Conservation (phyloP, 2,888 invertebrate genomes). For the Dermolepida albohirtum region DNA sequence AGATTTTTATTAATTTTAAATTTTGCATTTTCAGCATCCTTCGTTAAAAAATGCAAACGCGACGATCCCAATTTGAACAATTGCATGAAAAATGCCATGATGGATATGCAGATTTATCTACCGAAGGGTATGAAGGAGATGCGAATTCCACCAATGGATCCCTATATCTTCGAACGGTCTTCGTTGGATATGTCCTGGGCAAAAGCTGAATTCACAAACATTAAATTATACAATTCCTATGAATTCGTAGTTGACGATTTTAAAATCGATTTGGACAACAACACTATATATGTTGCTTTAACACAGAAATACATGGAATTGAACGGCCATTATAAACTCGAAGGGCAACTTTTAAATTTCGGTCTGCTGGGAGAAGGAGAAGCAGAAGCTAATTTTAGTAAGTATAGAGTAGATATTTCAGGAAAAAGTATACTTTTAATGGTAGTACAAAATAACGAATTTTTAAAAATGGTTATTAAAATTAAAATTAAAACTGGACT, state of each 20-base stretch:
- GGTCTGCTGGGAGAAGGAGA: slow-evolving; percentile 64
- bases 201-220: slow-evolving; percentile 6
- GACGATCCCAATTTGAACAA: slow-evolving; percentile 64
- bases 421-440: too few species aligned
- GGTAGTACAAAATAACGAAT: too few species aligned
- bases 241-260: slow-evolving; percentile 59
- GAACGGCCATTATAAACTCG: slow-evolving; percentile 61
- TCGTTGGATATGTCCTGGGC: slow-evolving; percentile 53
- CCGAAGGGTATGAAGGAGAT: slow-evolving; percentile 63
- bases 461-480: too few species aligned
- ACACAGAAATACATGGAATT: slow-evolving; percentile 59
- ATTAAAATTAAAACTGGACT: too few species aligned
- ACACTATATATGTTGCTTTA: slow-evolving; percentile 58
- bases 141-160: slow-evolving; percentile 64
- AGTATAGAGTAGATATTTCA: too few species aligned
- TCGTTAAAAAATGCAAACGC: slow-evolving; percentile 63
- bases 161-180: slow-evolving; percentile 62
- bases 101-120: slow-evolving; percentile 61
- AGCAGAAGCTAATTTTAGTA: slow-evolving; percentile 66
- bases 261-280: slow-evolving; percentile 61
- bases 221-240: slow-evolving; percentile 66
- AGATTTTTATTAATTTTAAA: too few species aligned
- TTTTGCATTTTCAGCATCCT: slow-evolving; percentile 57
- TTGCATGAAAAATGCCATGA: slow-evolving; percentile 63
- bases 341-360: slow-evolving; percentile 65